These are phyloP conservation scores for Theristicus caerulescens DNA, from an alignment of 2,113 vertebrate genomes.

Conservation along the genomic window DNA sequence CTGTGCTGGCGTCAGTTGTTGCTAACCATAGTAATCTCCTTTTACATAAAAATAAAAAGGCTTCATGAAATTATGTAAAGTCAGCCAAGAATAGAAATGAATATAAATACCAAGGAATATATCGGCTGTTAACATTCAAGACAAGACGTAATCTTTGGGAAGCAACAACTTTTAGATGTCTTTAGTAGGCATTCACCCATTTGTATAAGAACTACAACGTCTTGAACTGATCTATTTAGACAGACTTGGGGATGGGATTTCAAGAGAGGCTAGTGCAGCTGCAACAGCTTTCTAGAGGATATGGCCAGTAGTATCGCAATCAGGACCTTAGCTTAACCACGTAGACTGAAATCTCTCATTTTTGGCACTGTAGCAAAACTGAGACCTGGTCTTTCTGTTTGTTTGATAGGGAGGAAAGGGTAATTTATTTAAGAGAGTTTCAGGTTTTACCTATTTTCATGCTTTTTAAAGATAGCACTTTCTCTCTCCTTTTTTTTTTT, in stretches of 20 bases:
- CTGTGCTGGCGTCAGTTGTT: not conserved
- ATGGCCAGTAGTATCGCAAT: fast-evolving
- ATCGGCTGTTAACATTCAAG: not conserved
- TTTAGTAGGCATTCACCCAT: not conserved
- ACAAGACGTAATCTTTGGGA: not conserved
- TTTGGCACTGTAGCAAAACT: not conserved
- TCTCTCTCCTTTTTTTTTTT: not conserved
- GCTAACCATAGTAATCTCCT: conserved; percentile 28
- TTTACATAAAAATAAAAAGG: not conserved
- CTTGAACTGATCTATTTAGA: not conserved
- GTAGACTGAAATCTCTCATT: fast-evolving
- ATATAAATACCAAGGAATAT: not conserved
- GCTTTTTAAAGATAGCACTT: not conserved
- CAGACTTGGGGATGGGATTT: not conserved
- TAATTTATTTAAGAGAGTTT: no score
- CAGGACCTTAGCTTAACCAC: not conserved
- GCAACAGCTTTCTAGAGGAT: not conserved
- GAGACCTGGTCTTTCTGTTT: not conserved
- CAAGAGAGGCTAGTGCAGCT: not conserved
- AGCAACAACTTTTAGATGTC: not conserved
- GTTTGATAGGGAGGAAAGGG: not conserved
- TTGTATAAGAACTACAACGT: fast-evolving
- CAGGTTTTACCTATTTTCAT: not conserved
- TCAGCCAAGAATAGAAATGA: conserved; percentile 19
- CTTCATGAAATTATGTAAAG: conserved; percentile 8